These are phyloP conservation scores for Probaryconus sp. DNA, from an alignment of 1,140 invertebrate genomes.

Conservation along the genomic window DNA sequence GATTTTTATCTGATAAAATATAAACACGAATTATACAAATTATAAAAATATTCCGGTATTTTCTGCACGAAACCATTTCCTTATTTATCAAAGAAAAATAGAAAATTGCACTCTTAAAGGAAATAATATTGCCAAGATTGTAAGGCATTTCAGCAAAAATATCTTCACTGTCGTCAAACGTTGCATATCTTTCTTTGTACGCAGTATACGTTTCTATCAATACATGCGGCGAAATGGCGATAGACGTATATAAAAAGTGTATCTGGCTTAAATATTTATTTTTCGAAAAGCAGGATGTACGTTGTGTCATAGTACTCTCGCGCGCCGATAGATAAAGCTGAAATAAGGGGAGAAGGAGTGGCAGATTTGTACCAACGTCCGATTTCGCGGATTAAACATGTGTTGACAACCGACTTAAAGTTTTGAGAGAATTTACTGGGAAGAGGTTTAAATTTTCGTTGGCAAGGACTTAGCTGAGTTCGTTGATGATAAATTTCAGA, in stretches of 20 bases:
- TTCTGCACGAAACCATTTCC: neutral
- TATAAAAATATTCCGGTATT: neutral
- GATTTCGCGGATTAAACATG: conserved; percentile 35
- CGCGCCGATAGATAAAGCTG: neutral
- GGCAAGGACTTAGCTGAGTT: no score
- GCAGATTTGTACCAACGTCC: neutral
- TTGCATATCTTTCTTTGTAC: conserved; percentile 1
- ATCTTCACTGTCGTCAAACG: conserved; percentile 6
- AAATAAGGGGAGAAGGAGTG: neutral
- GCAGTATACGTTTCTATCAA: conserved; percentile 20
- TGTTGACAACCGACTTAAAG: conserved; percentile 3
- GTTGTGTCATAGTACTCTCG: conserved; percentile 8
- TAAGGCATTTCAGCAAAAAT: conserved; percentile 6
- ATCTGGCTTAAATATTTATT: conserved; percentile 36
- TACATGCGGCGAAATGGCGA: neutral
- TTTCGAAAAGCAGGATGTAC: conserved; percentile 8
- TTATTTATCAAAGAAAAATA: neutral
- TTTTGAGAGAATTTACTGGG: no score
- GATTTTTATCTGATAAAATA: no score
- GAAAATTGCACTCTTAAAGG: conserved; percentile 1
- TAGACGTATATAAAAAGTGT: conserved; percentile 8
- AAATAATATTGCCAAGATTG: conserved; percentile 13
- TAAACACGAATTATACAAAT: neutral
- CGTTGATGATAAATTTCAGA: no score
- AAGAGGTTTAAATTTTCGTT: no score